These are phyloP conservation scores for Ophiothrix spiculata DNA, from an alignment of 35 echinoderm and acorn worm species.

Conservation along the genomic window DNA sequence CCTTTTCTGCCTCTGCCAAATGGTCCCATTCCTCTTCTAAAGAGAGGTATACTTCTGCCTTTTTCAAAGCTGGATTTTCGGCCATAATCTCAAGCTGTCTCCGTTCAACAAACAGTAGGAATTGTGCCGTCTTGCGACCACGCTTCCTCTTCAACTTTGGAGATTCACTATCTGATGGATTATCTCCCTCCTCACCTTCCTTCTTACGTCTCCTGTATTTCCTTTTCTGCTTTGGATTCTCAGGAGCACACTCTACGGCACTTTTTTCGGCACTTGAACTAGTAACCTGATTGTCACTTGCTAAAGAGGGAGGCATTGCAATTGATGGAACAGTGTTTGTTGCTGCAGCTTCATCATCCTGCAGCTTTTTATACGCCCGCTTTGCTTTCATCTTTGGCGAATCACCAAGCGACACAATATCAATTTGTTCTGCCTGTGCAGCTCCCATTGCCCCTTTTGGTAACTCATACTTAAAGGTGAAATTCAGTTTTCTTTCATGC, in stretches of 20 bases:
- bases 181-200: conserved; percentile 17
- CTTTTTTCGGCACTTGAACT: not conserved
- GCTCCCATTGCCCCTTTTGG: conserved; percentile 52
- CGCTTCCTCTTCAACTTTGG: conserved; percentile 40
- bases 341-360: conserved; percentile 63
- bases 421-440: conserved; percentile 61
- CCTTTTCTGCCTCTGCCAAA: conserved; percentile 72
- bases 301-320: not conserved
- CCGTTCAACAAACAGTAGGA: conserved; percentile 49
- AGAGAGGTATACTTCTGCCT: conserved; percentile 55
- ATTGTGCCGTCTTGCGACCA: conserved; percentile 52
- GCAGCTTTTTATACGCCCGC: conserved; percentile 88
- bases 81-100: conserved; percentile 51
- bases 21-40: conserved; percentile 79
- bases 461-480: conserved; percentile 99
- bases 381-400: conserved; percentile 99
- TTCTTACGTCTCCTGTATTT: conserved; percentile 32
- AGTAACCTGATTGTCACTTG: conserved; percentile 30
- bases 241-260: conserved; percentile 26
- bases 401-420: conserved; percentile 92
- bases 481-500: conserved; percentile 96
- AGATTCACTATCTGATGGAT: not conserved
- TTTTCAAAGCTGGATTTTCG: conserved; percentile 51
- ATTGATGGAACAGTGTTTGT: conserved; percentile 4
- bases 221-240: conserved; percentile 33